phyloP scores from a whole-genome alignment of 2,888 invertebrate species.

The Strigamia crassipes region DNA sequence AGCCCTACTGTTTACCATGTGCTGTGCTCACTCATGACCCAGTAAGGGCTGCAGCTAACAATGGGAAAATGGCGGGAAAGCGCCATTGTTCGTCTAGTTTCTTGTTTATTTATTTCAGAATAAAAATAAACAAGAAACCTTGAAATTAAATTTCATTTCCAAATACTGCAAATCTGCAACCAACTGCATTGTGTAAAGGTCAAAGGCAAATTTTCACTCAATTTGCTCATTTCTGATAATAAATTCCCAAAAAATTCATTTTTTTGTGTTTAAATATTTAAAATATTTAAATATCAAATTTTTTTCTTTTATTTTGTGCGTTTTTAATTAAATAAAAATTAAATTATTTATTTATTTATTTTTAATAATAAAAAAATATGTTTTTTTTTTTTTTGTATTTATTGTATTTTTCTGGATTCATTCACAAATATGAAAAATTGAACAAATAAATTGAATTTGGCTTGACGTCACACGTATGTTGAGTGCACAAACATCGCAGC shows the following conservation, averaged over 20 bases:
- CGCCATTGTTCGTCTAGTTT: background rate
- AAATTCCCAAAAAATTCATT: background rate
- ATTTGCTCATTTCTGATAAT: no score
- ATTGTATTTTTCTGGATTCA: background rate
- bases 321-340: no score
- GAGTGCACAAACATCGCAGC: slow-evolving; percentile 6
- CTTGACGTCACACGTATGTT: background rate
- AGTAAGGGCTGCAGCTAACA: background rate
- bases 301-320: background rate
- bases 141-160: background rate
- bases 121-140: no score
- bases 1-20: background rate
- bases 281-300: background rate
- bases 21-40: background rate
- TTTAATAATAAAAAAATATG: no score
- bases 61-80: slow-evolving; percentile 11
- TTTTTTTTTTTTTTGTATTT: no score
- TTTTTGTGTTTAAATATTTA: background rate
- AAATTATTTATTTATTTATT: no score
- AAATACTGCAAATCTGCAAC: background rate
- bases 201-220: background rate
- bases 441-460: background rate
- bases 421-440: background rate
- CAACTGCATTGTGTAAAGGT: background rate
- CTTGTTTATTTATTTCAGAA: no score